phyloP scores from a whole-genome alignment of 2,113 vertebrate species.

The Anolis carolinensis region DNA sequence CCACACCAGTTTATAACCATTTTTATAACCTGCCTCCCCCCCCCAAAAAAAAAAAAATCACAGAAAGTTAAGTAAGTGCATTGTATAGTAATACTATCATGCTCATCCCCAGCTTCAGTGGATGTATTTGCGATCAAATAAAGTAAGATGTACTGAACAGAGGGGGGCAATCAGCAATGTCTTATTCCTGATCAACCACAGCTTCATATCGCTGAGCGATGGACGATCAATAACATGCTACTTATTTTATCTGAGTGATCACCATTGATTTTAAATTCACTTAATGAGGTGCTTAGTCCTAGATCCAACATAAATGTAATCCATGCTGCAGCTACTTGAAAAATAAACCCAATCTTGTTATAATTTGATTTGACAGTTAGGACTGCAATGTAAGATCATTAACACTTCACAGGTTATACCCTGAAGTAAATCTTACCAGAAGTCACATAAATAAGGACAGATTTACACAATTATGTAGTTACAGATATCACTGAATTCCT shows the following conservation, averaged over 20 bases:
- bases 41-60: neutral
- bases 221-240: constrained; percentile 33
- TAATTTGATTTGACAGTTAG: constrained; percentile 74
- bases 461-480: constrained; percentile 75
- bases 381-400: constrained; percentile 71
- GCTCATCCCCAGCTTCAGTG: constrained; percentile 4
- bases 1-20: neutral
- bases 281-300: constrained; percentile 54
- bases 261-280: constrained; percentile 42
- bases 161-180: neutral
- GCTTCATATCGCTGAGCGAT: constrained; percentile 22
- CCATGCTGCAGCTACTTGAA: constrained; percentile 65
- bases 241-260: constrained; percentile 53
- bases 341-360: constrained; percentile 62
- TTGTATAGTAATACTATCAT: constrained; percentile 17
- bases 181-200: constrained; percentile 22
- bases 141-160: constrained; percentile 29
- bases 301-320: constrained; percentile 63
- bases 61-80: constrained; percentile 35
- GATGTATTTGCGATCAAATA: neutral
- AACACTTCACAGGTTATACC: constrained; percentile 76
- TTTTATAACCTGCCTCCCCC: neutral
- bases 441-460: constrained; percentile 75
- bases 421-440: constrained; percentile 73
- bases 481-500: constrained; percentile 67